phyloP scores from a whole-genome alignment of 2,113 vertebrate species.

The Leptobrachium ailaonicum region DNA sequence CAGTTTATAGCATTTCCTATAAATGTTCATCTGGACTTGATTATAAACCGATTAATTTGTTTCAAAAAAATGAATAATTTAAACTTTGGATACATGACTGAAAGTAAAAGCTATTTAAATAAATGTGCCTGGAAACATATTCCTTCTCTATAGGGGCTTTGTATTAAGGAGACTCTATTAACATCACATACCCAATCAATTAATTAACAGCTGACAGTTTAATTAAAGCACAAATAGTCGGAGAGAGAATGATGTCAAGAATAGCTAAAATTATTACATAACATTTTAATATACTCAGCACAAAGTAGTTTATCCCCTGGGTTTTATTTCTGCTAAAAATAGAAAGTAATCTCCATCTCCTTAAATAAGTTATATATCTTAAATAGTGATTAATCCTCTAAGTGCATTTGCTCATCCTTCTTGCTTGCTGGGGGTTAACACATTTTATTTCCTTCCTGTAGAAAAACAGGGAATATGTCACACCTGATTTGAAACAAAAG shows the following conservation, averaged over 20 bases:
- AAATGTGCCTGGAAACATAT: constrained; percentile 11
- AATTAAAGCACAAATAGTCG: constrained; percentile 38
- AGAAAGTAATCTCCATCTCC: too few species aligned
- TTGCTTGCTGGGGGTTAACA: too few species aligned
- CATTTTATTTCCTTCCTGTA: too few species aligned
- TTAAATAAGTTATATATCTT: too few species aligned
- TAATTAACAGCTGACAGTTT: constrained; percentile 45
- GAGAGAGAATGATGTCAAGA: constrained; percentile 40
- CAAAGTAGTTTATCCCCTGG: constrained; percentile 3
- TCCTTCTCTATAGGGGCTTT: constrained; percentile 14
- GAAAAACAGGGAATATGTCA: too few species aligned
- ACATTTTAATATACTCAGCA: constrained; percentile 29
- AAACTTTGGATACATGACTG: not conserved
- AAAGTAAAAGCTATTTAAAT: constrained; percentile 18
- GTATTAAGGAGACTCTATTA: constrained; percentile 28
- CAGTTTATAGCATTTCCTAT: not conserved
- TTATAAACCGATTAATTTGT: not conserved
- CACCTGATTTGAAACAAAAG: too few species aligned
- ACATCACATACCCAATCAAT: constrained; percentile 42
- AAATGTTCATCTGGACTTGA: not conserved
- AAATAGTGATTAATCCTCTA: too few species aligned
- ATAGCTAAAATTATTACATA: constrained; percentile 36
- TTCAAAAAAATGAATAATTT: constrained; percentile 14
- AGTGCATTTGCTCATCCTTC: too few species aligned
- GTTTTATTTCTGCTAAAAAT: constrained; percentile 9